Base-by-base conservation (phyloP, 2,888 invertebrate species). In the Sarcophaga carnaria region DNA sequence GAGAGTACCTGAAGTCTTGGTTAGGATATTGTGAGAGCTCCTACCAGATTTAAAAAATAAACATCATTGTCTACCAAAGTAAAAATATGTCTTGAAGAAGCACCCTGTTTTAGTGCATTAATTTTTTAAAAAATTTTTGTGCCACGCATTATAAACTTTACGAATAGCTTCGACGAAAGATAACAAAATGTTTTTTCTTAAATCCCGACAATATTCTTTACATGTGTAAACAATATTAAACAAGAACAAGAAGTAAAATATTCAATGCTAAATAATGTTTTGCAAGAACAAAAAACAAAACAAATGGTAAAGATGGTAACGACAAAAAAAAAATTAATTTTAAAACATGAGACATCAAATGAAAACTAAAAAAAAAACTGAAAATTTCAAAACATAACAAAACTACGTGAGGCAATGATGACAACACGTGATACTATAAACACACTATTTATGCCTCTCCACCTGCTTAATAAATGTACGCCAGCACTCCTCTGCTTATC, bases 321-420 rank as follows among this genome's bases (percentile, higher is more conserved):
- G 17, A 22, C 70, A 74, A 64, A 3, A 60, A 54, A 71, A 63
- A 59, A 27, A 70, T 12, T 78, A 66, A 76, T 63, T 60, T 76
- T 49, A 64, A 80, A 62, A 47, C 37, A 66, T 64, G 70, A 49
- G 45, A 54, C 64, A 82, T 82, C 47, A 62, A 62, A 20, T 25
- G 27, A 49, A 27, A 47, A 10, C 2, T 66, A 54, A 54, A 78
- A 80, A 76, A 20, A 66, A 80, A 8, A 22, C 22, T 67, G 83
- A 87, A 89, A 12, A 70, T 76, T 25, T 88, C 85, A 88, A 90
- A 91, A 92, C 91, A 92, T 90, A 92, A 90, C 90, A 90, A 90
- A 90, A 91, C 90, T 92, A 92, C 92, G 92, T 92, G 93, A 90
- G 86, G 92, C 92, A 92, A 92, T 93, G 92, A 92, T 90, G 91